phyloP scores from a whole-genome alignment of 2,888 invertebrate species.

The Drosophila atripex region DNA sequence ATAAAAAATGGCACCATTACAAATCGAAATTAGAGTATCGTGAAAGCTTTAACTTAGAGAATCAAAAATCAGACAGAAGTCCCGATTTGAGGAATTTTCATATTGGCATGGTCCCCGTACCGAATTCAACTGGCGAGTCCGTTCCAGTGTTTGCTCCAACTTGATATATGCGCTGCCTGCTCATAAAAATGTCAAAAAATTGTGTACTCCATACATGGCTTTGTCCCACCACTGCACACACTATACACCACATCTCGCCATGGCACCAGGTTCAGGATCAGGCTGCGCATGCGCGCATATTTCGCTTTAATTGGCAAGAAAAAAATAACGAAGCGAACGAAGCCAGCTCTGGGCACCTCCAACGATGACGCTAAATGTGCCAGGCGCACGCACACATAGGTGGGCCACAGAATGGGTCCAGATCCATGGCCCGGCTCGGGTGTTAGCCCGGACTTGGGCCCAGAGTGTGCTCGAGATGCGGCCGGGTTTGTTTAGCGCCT shows the following conservation, averaged over 20 bases:
- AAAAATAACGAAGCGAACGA: slow-evolving; percentile 24
- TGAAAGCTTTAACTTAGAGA: not conserved
- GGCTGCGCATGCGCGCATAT: slow-evolving; percentile 75
- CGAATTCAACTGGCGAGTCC: slow-evolving; percentile 24
- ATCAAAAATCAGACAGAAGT: slow-evolving; percentile 31
- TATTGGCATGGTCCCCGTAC: slow-evolving; percentile 42
- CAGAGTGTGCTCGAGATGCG: slow-evolving; percentile 12
- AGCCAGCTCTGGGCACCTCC: slow-evolving; percentile 60
- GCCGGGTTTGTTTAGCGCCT: slow-evolving; percentile 74
- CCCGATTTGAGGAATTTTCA: slow-evolving; percentile 69
- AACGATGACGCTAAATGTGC: slow-evolving; percentile 77
- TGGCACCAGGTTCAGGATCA: slow-evolving; percentile 27
- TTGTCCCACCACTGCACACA: slow-evolving; percentile 49
- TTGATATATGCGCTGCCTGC: slow-evolving; percentile 81
- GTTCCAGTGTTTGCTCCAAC: slow-evolving; percentile 54
- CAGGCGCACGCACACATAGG: slow-evolving; percentile 72
- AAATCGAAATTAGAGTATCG: not conserved
- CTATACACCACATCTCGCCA: slow-evolving; percentile 21
- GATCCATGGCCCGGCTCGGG: slow-evolving; percentile 14
- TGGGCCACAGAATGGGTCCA: slow-evolving; percentile 50
- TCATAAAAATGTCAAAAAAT: slow-evolving; percentile 83
- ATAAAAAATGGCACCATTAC: too few relatives aligned
- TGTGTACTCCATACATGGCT: slow-evolving; percentile 65
- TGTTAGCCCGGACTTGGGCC: not conserved
- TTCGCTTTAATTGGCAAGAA: slow-evolving; percentile 79